Base-by-base conservation (phyloP, 2,888 invertebrate species). In the Mythimna vitellina region DNA sequence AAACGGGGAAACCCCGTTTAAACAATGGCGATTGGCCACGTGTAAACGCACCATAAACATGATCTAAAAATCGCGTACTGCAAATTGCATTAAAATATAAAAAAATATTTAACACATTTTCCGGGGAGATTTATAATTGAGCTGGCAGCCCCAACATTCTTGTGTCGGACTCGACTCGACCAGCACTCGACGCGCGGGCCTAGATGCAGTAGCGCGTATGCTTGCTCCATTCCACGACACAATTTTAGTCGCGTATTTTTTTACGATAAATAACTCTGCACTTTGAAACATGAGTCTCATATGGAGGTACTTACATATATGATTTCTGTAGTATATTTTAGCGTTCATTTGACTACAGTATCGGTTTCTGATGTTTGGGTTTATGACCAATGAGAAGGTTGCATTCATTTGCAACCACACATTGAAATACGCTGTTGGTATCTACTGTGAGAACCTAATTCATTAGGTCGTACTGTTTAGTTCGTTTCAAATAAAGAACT, bases 121-220 rank as follows among this genome's bases (percentile, higher is more conserved):
- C 14, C 25, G 12, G 73, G 86, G 79, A 74, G 38, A 76, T 69
- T 67, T 72, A 10, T 32, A 17, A 38, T 58, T 58, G 57, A 61
- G 54, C 68, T 81, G 77, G 81, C 75, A 85, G 62, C 82, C 49
- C 84, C 22, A 57, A 73, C 83, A 84, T 83, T 85, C 83, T 81
- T 78, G 73, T 32, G 69, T n/a, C 51, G 72, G 60, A 66, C 67
- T 66, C 72, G 58, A 62, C 35, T 65, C 66, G 56, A 63, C 73
- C 76, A 73, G 66, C 66, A 73, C 57, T 76, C 76, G 57, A 57
- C 67, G 60, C 35, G 64, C 71, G 72, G 46, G 49, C 66, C 70
- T 78, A 54, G 56, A 56, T 63, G 69, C 10, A 62, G 72, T 29
- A 72, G 65, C 61, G 70, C 57, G 70, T 60, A 49, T 57, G 22